A percentile compares a stretch with the other conserved stretches of the same genome.
phyloP scores from a whole-genome alignment of 2,113 vertebrate genomes.

The Collichthys lucidus region DNA sequence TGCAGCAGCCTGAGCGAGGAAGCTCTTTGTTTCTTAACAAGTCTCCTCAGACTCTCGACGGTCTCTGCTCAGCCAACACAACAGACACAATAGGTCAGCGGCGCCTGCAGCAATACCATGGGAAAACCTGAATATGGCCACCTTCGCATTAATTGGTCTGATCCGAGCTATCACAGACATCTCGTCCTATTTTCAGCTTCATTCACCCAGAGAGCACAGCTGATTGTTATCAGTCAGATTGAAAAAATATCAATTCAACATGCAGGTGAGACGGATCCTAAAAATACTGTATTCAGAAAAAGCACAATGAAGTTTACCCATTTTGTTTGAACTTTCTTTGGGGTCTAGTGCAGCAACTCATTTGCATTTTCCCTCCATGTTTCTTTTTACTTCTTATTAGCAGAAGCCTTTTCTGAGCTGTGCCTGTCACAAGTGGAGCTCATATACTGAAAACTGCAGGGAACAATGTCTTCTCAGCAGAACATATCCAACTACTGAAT shows the following conservation, averaged over 20 bases:
- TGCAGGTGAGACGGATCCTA: neutral
- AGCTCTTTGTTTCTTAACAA: slow-evolving; percentile 55
- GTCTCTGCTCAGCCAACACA: slow-evolving; percentile 21
- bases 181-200: neutral
- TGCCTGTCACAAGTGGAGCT: neutral
- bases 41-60: slow-evolving; percentile 56
- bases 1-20: slow-evolving; percentile 35
- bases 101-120: neutral
- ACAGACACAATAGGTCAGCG: slow-evolving; percentile 47
- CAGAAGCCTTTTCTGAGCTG: neutral
- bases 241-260: neutral
- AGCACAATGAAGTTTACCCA: neutral
- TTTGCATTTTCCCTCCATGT: neutral
- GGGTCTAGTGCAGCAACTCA: neutral
- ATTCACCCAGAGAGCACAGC: neutral
- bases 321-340: neutral
- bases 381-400: neutral
- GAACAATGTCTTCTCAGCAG: neutral
- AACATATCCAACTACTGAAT: neutral
- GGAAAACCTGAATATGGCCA: slow-evolving; percentile 24
- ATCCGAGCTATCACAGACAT: slow-evolving; percentile 35
- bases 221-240: slow-evolving; percentile 3
- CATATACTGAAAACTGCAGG: neutral
- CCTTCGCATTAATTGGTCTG: slow-evolving; percentile 27
- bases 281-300: neutral